Evolutionary conservation across 2,113 vertebrate genomes (phyloP), one percentile per base, ranked within the genome.

Genomic region (Ranitomeya imitator): DNA sequence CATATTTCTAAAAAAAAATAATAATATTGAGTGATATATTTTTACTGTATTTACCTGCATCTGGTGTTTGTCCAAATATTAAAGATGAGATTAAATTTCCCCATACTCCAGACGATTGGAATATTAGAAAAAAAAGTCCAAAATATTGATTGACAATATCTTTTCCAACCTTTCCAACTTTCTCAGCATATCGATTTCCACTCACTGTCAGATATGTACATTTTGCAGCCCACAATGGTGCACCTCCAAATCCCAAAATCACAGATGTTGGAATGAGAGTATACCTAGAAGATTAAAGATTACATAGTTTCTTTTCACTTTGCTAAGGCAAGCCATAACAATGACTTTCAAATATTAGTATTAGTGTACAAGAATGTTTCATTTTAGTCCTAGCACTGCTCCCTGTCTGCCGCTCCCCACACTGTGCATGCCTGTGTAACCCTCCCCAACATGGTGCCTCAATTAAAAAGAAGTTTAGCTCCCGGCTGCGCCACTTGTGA

Each of bases 31-130:
- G 11, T 31, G 4, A 65, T 9, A 65, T 21, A 71, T 71, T 71
- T 31, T 51, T 76, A 76, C 37, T 71, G 16, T 52, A 63, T 61
- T 86, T 96, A 99, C 98, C 95, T 93, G 93, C 92, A 3, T 9
- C 91, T 52, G 93, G 77, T 60, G 91, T 93, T 90, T 97, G 96
- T 57, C 95, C 93, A 2, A 99, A 95, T 89, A 99, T 96, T 89
- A 99, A 94, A 0, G 98, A 98, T 0, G 98, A 99, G 91, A 99
- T 97, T 89, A 99, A 95, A 93, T 99, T 99, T 83, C 98, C 98
- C 96, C 97, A 98, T 71, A 98, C 95, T 0, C 96, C 96, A 0
- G 98, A 96, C 0, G 97, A 98, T 93, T 99, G 98, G 83, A 97
- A 98, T 85, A 99, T 93, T 90, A 99, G 96, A 65, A 99, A 99